Evolutionary conservation across 2,113 vertebrate species (phyloP).

Genomic region (Caranx ignobilis): DNA sequence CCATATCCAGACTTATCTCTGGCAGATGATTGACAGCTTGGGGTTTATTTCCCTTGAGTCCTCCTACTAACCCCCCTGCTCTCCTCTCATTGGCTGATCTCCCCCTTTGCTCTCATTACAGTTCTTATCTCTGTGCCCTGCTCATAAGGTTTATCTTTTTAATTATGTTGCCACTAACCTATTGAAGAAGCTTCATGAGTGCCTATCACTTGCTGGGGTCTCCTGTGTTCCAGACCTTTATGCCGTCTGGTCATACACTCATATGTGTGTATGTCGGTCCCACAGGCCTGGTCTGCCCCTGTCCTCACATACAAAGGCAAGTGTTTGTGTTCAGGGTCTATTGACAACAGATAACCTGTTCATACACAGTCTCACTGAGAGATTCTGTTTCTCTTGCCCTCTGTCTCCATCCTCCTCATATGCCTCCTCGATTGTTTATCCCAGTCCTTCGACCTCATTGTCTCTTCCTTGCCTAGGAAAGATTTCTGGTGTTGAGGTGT

Average conservation of each 20-base stretch:
- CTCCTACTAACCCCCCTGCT: constrained; percentile 45
- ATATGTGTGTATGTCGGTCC: constrained; percentile 17
- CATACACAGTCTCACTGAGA: constrained; percentile 46
- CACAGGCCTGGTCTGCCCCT: constrained; percentile 26
- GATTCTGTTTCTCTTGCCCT: constrained; percentile 1
- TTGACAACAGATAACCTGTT: constrained; percentile 58
- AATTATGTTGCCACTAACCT: constrained; percentile 77
- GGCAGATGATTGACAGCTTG: constrained; percentile 75
- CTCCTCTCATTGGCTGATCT: constrained; percentile 62
- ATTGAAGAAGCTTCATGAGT: constrained; percentile 66
- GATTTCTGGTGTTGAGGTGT: neutral
- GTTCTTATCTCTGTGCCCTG: constrained; percentile 75
- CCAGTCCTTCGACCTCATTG: neutral
- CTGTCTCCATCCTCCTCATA: constrained; percentile 26
- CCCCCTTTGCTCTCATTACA: constrained; percentile 71
- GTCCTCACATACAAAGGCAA: constrained; percentile 38
- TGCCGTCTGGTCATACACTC: constrained; percentile 48
- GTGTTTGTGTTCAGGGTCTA: constrained; percentile 63
- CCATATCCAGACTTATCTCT: constrained; percentile 62
- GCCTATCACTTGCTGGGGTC: constrained; percentile 61
- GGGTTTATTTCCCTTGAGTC: constrained; percentile 76
- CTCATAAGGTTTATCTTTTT: constrained; percentile 82
- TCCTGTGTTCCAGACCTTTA: constrained; percentile 59
- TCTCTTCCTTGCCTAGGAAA: constrained; percentile 1
- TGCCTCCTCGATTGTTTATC: constrained; percentile 18